Percentiles rank a stretch among this genome's conserved stretches.
Evolutionary conservation across 2,113 vertebrate genomes (phyloP).

Genomic region (Spilogale gracilis): DNA sequence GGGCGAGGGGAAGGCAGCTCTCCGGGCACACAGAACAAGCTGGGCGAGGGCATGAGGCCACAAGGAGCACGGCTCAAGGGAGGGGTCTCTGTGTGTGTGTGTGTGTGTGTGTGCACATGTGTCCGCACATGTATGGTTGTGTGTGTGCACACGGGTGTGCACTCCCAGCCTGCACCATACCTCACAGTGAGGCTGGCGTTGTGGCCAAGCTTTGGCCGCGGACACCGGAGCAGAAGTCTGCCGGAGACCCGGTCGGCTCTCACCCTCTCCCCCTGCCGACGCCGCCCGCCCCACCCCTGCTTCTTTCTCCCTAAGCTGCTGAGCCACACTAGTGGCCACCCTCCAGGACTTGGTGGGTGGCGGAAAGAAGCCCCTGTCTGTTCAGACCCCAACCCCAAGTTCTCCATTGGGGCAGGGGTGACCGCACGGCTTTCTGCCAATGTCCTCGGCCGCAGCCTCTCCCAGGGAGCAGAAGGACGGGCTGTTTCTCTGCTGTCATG

Average conservation of each 20-base stretch:
- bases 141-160: too few species aligned
- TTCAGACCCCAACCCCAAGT: accelerated
- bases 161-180: neutral
- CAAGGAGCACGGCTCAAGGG: accelerated
- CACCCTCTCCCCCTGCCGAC: neutral
- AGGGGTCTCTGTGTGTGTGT: neutral
- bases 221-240: accelerated
- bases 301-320: neutral
- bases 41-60: neutral
- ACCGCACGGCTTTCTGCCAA: accelerated
- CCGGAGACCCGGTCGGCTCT: too few species aligned
- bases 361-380: neutral
- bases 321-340: accelerated
- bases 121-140: neutral
- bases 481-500: accelerated
- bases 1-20: accelerated
- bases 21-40: accelerated
- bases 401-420: neutral
- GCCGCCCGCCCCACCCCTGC: neutral
- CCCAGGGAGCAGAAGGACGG: neutral
- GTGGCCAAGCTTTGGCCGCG: neutral
- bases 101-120: accelerated
- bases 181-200: too few species aligned
- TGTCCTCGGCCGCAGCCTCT: neutral
- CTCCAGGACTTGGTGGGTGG: accelerated